phyloP scores from a whole-genome alignment of 2,888 invertebrate genomes.

The Meliscaeva auricollis region DNA sequence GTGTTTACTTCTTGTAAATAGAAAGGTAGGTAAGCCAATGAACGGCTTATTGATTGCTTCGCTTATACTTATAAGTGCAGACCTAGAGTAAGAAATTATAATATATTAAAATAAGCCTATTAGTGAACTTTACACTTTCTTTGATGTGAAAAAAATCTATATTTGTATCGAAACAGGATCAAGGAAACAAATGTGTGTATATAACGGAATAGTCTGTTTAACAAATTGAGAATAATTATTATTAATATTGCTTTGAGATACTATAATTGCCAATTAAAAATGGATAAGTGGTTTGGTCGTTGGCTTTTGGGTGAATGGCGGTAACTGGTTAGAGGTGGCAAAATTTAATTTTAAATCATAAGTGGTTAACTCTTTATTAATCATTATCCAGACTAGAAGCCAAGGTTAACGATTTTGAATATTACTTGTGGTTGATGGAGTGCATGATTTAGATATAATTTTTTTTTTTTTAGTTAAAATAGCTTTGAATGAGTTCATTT shows the following conservation, averaged over 20 bases:
- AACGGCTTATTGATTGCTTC: slow-evolving; percentile 13
- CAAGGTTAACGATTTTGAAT: not conserved
- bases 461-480: too few species aligned
- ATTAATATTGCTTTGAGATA: too few species aligned
- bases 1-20: slow-evolving; percentile 11
- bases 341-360: not conserved
- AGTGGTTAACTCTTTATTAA: not conserved
- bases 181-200: too few species aligned
- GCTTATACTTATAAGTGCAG: not conserved
- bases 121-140: not conserved
- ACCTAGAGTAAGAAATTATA: not conserved
- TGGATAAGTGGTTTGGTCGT: not conserved
- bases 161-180: not conserved
- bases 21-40: slow-evolving; percentile 9
- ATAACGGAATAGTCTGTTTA: not conserved
- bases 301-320: not conserved
- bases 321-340: too few species aligned
- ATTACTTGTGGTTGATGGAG: not conserved
- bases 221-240: not conserved
- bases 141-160: not conserved
- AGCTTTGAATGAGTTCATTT: too few species aligned
- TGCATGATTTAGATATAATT: not conserved
- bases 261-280: slow-evolving; percentile 17
- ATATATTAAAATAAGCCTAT: not conserved
- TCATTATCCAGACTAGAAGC: not conserved